Conservation (phyloP, 1,140 invertebrate genomes). For the Cataglyphis hispanica region DNA sequence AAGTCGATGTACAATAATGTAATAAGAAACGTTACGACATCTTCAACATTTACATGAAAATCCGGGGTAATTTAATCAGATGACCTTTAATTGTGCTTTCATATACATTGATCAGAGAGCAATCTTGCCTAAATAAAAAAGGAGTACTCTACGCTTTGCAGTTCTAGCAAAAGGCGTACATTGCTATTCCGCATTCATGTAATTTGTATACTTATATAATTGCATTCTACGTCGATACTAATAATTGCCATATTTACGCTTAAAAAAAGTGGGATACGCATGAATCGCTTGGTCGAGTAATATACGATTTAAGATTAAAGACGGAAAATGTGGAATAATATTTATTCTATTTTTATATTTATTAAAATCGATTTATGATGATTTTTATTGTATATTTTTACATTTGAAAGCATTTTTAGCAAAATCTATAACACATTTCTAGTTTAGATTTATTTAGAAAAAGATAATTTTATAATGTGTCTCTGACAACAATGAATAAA, state of each 20-base stretch:
- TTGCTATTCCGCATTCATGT: constrained; percentile 47
- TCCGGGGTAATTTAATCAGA: background rate
- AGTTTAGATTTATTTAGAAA: background rate
- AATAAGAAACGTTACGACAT: background rate
- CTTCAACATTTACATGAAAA: background rate
- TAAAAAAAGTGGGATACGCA: constrained; percentile 39
- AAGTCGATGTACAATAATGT: constrained; percentile 46
- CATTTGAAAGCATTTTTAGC: background rate
- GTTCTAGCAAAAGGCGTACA: constrained; percentile 26
- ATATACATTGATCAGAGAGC: background rate
- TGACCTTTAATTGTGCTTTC: background rate
- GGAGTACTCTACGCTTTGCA: constrained; percentile 44
- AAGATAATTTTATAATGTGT: background rate
- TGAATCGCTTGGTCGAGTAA: constrained; percentile 57
- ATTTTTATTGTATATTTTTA: constrained; percentile 15
- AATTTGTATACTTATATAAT: constrained; percentile 57
- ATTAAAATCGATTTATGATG: constrained; percentile 41
- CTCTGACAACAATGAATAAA: background rate
- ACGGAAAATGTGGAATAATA: constrained; percentile 44
- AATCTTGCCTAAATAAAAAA: constrained; percentile 35
- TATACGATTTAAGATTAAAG: constrained; percentile 41
- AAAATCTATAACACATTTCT: constrained; percentile 2
- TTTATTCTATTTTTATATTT: constrained; percentile 62
- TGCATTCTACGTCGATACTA: constrained; percentile 58
- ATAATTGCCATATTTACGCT: constrained; percentile 71